Base-by-base conservation (phyloP, 2,888 invertebrate species). In the Agrenia bidenticulata region DNA sequence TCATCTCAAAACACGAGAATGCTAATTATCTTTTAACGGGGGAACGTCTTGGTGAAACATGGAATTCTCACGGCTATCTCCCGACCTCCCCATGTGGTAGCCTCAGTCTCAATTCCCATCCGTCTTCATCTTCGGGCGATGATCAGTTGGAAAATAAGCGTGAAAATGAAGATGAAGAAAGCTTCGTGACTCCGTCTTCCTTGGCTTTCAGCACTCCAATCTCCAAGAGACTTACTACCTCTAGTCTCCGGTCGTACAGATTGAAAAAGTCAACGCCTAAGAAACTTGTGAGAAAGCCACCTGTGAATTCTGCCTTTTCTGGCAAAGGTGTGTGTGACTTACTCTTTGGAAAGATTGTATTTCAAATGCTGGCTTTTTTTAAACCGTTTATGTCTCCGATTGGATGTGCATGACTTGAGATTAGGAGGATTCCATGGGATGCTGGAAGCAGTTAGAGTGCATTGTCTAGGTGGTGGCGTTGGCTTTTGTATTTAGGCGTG, bases 61-160 rank as follows among this genome's bases (percentile, higher is more conserved):
- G 72, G 74, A 69, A 70, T 70, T 72, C 70, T 64, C 70, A 69
- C 61, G 72, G 71, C 55, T 70, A 69, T 64, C 60, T 61, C 41
- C 53, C 65, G 32, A 55, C 39, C 62, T 63, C 63, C n/a, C 69
- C 70, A 54, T 64, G 65, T 61, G 63, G 62, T 42, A 69, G 70
- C 61, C 9, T 9, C 5, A 55, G 21, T 19, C 17, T 26, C 39
- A 17, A 2, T 9, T 55, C 55, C 15, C 55, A 55, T 32, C 32
- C 24, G 7, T 27, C 27, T 13, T 17, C 45, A 15, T 17, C n/a
- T 19, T 45, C 45, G 5, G 56, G 39, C 19, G 56, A 57, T 57
- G 56, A 57, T 53, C 19, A n/a, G 17, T 32, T 61, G 51, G 32
- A 53, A 49, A 61, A 57, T 21, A 61, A 67, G 64, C 64, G 67